Evolutionary conservation across 2,113 vertebrate species (phyloP).

Genomic region (Elephas maximus): DNA sequence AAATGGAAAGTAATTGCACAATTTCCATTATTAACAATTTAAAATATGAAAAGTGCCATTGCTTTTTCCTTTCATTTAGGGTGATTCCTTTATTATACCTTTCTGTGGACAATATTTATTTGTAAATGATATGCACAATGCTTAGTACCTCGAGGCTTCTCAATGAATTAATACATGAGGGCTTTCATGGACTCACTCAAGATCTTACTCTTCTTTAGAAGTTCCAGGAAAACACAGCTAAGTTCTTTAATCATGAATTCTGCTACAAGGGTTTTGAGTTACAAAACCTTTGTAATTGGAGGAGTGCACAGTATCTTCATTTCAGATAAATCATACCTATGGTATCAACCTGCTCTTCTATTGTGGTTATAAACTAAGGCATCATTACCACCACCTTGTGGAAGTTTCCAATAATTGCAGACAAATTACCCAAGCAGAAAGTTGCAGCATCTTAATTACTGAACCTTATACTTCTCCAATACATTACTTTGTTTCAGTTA

Average conservation of each 20-base stretch:
- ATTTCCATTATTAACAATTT: conserved; percentile 61
- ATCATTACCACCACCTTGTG: conserved; percentile 70
- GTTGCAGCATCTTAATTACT: neutral
- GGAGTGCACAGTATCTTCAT: neutral
- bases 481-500: conserved; percentile 39
- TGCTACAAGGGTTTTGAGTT: conserved; percentile 52
- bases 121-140: conserved; percentile 24
- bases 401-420: conserved; percentile 74
- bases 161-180: conserved; percentile 64
- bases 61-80: conserved; percentile 45
- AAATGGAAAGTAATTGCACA: conserved; percentile 59
- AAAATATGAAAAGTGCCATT: conserved; percentile 44
- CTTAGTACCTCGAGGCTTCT: conserved; percentile 35
- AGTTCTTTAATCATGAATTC: conserved; percentile 58
- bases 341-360: neutral
- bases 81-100: conserved; percentile 49
- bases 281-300: conserved; percentile 37
- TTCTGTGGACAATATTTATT: conserved; percentile 51
- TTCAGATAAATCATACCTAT: conserved; percentile 1
- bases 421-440: conserved; percentile 64
- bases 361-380: conserved; percentile 46
- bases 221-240: conserved; percentile 17
- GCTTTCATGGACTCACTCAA: conserved; percentile 19
- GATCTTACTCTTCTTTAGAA: conserved; percentile 38
- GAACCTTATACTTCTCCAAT: conserved; percentile 24